phyloP scores from a whole-genome alignment of 2,797 vertebrate genomes.

The Mycteria americana region DNA sequence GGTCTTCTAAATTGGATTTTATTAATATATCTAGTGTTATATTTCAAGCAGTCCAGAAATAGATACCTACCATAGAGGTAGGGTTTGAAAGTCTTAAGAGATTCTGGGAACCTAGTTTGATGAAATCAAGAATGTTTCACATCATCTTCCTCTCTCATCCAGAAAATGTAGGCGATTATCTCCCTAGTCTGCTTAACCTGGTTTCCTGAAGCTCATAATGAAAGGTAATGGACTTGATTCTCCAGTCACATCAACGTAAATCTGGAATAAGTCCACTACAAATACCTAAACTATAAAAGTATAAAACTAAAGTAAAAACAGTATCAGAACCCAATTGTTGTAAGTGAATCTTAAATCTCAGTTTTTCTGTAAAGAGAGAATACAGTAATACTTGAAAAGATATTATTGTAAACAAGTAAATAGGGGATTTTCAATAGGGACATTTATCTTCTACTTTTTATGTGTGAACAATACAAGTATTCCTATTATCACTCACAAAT shows the following conservation, averaged over 20 bases:
- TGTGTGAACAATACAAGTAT: neutral
- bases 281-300: neutral
- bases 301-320: neutral
- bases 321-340: neutral
- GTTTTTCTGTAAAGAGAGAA: neutral
- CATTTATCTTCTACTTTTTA: neutral
- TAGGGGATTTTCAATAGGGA: neutral
- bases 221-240: neutral
- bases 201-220: neutral
- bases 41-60: neutral
- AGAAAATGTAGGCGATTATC: neutral
- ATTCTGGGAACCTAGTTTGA: neutral
- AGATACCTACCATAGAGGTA: neutral
- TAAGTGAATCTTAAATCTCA: neutral
- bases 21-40: neutral
- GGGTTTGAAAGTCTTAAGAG: neutral
- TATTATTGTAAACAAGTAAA: neutral
- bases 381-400: neutral
- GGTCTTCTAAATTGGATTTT: neutral
- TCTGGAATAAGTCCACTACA: neutral
- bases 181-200: neutral
- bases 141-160: neutral
- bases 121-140: neutral
- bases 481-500: neutral
- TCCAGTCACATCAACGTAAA: neutral